These are phyloP conservation scores for Calephelis virginiensis DNA, from an alignment of 1,140 invertebrate species.

Conservation along the genomic window DNA sequence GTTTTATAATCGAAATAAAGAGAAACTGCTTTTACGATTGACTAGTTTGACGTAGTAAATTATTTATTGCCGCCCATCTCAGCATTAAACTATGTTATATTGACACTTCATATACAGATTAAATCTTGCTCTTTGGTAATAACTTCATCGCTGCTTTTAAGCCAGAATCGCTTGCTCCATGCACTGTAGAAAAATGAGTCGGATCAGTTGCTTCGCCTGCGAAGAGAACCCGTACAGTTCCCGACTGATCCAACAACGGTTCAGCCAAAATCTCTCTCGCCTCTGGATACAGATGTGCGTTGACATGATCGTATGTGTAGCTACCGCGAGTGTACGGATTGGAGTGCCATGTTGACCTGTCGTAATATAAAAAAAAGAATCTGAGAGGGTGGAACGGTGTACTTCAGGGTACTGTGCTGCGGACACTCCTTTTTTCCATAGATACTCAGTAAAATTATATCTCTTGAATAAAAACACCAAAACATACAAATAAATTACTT, in stretches of 20 bases:
- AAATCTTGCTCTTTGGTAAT: constrained; percentile 6
- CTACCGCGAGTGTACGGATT: constrained; percentile 41
- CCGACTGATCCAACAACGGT: constrained; percentile 30
- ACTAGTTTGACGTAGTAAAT: no score
- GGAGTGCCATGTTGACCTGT: constrained; percentile 35
- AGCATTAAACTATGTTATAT: no score
- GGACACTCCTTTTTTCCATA: neutral
- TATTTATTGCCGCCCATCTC: no score
- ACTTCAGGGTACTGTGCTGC: neutral
- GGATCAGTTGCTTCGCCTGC: constrained; percentile 78
- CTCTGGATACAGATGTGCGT: constrained; percentile 21
- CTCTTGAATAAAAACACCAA: no score
- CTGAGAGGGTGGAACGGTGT: neutral
- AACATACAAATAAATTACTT: no score
- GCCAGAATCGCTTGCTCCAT: constrained; percentile 87
- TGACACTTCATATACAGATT: neutral
- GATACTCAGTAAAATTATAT: no score
- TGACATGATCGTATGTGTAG: constrained; percentile 33
- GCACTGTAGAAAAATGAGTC: constrained; percentile 47
- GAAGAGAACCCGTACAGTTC: constrained; percentile 35
- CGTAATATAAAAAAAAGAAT: neutral
- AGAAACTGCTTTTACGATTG: no score
- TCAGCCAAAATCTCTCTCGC: constrained; percentile 23
- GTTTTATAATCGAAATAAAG: no score
- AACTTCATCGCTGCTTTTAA: constrained; percentile 84